Evolutionary conservation across 1,140 invertebrate species (phyloP).

Genomic region (Wiebesia pumilae): DNA sequence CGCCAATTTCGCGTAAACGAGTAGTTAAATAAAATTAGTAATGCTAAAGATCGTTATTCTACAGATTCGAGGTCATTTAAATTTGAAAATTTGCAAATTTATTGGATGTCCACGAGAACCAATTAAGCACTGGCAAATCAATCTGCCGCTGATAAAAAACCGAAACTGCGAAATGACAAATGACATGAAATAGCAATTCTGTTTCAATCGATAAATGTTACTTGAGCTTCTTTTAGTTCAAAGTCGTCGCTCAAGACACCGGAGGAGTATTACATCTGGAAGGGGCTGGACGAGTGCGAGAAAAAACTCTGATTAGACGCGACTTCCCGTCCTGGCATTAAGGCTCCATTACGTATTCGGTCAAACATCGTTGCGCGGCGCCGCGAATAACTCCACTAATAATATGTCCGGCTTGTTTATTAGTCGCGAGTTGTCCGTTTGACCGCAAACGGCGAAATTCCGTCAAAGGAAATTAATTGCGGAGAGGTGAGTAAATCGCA

Average conservation of each 20-base stretch:
- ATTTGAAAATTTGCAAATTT: too few species aligned
- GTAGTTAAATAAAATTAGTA: too few species aligned
- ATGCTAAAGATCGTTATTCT: too few species aligned
- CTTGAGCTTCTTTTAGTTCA: neutral
- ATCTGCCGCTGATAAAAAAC: too few species aligned
- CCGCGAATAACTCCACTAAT: neutral
- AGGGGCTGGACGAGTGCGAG: neutral
- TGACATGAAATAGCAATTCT: neutral
- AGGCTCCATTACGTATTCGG: conserved; percentile 1
- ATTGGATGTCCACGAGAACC: too few species aligned
- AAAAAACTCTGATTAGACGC: neutral
- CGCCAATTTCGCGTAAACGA: too few species aligned
- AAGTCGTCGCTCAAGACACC: neutral
- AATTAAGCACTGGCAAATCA: too few species aligned
- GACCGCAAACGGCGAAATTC: conserved; percentile 1
- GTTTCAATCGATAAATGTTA: neutral
- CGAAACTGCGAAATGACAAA: neutral
- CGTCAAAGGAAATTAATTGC: conserved; percentile 35
- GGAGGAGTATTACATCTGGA: neutral
- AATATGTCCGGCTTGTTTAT: conserved; percentile 38
- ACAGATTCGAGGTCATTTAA: too few species aligned
- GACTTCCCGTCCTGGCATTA: neutral
- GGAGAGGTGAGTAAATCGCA: neutral
- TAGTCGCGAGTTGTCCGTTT: conserved; percentile 25
- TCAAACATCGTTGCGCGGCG: neutral